Conservation (phyloP, 2,113 vertebrate species). For the Cephalopterus ornatus region DNA sequence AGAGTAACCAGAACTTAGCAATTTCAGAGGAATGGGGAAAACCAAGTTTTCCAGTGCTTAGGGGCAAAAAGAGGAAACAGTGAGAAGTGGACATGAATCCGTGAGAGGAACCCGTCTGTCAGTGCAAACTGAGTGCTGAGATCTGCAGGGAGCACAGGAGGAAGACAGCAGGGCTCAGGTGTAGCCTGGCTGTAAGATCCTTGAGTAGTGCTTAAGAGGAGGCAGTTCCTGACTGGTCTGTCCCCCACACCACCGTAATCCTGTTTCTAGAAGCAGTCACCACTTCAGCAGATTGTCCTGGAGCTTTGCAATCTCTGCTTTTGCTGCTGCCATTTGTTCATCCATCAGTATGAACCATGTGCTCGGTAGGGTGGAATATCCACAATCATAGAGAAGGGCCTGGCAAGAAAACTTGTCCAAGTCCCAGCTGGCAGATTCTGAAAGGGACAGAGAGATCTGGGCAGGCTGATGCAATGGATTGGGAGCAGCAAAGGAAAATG, state of each 20-base stretch:
- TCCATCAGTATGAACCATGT: accelerated
- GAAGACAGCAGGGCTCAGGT: neutral
- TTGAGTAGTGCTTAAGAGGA: accelerated
- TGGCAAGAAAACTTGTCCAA: neutral
- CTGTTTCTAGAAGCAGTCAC: neutral
- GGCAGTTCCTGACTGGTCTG: neutral
- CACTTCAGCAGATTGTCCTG: neutral
- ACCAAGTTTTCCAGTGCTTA: neutral
- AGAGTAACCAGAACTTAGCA: neutral
- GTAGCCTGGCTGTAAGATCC: neutral
- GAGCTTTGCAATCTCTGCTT: neutral
- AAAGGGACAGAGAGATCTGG: neutral
- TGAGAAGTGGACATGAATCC: neutral
- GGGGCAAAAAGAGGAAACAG: neutral
- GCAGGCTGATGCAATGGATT: neutral
- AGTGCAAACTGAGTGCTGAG: neutral
- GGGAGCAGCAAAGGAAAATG: neutral
- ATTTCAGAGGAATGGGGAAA: neutral
- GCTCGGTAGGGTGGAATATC: too few species aligned
- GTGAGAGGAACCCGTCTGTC: neutral
- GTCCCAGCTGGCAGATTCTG: neutral
- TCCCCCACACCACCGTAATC: neutral
- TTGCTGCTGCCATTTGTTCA: neutral
- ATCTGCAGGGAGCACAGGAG: neutral
- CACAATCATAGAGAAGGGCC: neutral